phyloP scores from a whole-genome alignment of 2,888 invertebrate genomes.

The Parochlus steinenii region DNA sequence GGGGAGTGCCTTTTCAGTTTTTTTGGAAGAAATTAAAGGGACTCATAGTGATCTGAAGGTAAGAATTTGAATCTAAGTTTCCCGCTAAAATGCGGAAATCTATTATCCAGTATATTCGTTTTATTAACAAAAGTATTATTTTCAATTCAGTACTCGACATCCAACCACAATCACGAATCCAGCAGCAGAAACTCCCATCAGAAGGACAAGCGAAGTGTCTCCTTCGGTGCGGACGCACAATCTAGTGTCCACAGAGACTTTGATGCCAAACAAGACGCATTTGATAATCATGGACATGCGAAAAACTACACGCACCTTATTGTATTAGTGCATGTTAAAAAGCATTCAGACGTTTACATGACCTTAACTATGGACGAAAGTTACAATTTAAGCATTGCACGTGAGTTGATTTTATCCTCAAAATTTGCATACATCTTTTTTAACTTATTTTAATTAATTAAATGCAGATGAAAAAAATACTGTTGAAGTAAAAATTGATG shows the following conservation, averaged over 20 bases:
- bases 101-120: no score
- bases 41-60: background rate
- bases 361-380: constrained; percentile 56
- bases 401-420: constrained; percentile 21
- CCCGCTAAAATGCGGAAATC: no score
- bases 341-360: constrained; percentile 38
- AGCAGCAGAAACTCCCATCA: no score
- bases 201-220: no score
- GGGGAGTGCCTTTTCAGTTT: constrained; percentile 23
- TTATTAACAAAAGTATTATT: no score
- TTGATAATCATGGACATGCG: background rate
- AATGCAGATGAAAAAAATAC: constrained; percentile 23
- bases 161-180: background rate
- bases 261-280: constrained; percentile 2
- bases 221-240: no score
- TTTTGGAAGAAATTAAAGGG: constrained; percentile 23
- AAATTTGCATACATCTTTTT: background rate
- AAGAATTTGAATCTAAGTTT: background rate
- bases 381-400: constrained; percentile 44
- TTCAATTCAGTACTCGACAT: background rate
- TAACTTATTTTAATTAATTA: background rate
- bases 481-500: constrained; percentile 43
- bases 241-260: constrained; percentile 1
- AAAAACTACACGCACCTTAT: constrained; percentile 17
- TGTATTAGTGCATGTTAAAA: constrained; percentile 35